These are phyloP conservation scores for Acanthosoma haemorrhoidale DNA, from an alignment of 2,888 invertebrate genomes.

Conservation along the genomic window DNA sequence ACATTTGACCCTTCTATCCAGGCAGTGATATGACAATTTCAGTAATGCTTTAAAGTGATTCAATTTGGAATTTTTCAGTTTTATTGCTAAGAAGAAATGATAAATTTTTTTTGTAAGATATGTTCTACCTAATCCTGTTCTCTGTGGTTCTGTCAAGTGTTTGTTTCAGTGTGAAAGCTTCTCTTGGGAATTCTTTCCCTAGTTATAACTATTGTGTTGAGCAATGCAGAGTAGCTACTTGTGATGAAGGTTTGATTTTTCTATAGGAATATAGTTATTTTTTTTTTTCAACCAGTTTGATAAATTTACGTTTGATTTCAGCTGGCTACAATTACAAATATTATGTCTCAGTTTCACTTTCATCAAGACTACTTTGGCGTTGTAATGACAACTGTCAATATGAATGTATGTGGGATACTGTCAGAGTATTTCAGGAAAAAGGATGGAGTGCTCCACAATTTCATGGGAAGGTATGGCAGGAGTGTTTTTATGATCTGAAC, in stretches of 20 bases:
- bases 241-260: conserved; percentile 47
- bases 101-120: not conserved
- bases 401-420: conserved; percentile 88
- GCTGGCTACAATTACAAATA: conserved; percentile 48
- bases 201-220: conserved; percentile 51
- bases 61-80: too few species aligned
- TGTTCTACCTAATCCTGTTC: not conserved
- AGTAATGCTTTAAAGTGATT: too few species aligned
- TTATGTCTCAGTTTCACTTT: conserved; percentile 31
- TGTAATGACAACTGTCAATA: conserved; percentile 87
- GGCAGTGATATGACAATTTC: too few species aligned
- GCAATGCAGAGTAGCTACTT: conserved; percentile 49
- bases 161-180: conserved; percentile 39
- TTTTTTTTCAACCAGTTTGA: not conserved
- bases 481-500: too few species aligned
- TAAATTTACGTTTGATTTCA: conserved; percentile 35
- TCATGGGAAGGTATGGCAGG: conserved; percentile 82
- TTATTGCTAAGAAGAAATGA: not conserved
- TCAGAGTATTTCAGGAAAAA: conserved; percentile 64
- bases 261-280: not conserved
- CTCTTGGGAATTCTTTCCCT: conserved; percentile 51
- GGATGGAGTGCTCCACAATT: conserved; percentile 80
- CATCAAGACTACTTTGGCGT: conserved; percentile 56
- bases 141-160: not conserved
- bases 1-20: too few species aligned